Percentiles rank a stretch among this genome's conserved stretches.
These are phyloP conservation scores for Atopsyche davidsoni DNA, from an alignment of 1,140 invertebrate species.

Conservation along the genomic window DNA sequence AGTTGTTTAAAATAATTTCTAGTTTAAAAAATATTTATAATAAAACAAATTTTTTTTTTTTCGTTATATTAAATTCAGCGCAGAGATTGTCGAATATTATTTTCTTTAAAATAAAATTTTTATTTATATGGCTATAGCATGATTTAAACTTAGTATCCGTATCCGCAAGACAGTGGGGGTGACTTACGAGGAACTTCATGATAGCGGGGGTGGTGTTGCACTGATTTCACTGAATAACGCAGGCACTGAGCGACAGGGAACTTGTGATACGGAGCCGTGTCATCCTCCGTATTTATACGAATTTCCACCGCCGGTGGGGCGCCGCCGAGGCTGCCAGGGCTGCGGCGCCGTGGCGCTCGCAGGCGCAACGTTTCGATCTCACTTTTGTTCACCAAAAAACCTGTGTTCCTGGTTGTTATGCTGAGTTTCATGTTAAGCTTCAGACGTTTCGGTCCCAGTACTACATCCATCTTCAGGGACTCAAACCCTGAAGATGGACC, in stretches of 20 bases:
- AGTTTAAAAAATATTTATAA: background rate
- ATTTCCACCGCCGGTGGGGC: conserved; percentile 18
- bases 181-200: conserved; percentile 29
- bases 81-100: too few relatives aligned
- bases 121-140: too few relatives aligned
- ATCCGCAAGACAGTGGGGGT: background rate
- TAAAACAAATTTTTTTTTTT: background rate
- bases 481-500: too few relatives aligned
- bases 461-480: too few relatives aligned
- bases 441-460: too few relatives aligned
- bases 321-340: conserved; percentile 5
- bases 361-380: background rate
- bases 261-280: conserved; percentile 27
- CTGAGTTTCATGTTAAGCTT: too few relatives aligned
- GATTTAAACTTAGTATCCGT: background rate
- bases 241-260: conserved; percentile 24
- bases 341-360: too few relatives aligned
- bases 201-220: conserved; percentile 8
- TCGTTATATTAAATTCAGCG: background rate
- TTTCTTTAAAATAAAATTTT: too few relatives aligned
- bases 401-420: too few relatives aligned
- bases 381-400: too few relatives aligned
- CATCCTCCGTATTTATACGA: conserved; percentile 30
- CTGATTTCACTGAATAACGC: conserved; percentile 7
- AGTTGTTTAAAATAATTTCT: too few relatives aligned